Evolutionary conservation across 1,140 invertebrate genomes (phyloP).

Genomic region (Atta texana): DNA sequence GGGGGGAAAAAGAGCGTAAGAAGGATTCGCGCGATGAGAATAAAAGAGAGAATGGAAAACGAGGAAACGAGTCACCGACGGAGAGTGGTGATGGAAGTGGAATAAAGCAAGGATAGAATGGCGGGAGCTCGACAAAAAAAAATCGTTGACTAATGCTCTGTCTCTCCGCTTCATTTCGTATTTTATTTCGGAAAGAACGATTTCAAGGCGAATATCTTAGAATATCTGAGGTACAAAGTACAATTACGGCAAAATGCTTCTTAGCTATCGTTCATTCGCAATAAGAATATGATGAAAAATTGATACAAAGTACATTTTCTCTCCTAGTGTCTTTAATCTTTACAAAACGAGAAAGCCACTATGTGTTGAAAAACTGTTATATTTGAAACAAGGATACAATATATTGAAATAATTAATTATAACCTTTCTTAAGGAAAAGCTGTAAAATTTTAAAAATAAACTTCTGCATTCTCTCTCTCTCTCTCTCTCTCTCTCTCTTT

Average conservation of each 20-base stretch:
- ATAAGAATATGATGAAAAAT: not conserved
- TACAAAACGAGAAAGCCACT: too few relatives aligned
- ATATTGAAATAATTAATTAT: too few relatives aligned
- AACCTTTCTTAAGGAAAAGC: too few relatives aligned
- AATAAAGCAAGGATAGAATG: conserved; percentile 46
- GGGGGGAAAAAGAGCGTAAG: conserved; percentile 15
- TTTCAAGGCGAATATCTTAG: conserved; percentile 13
- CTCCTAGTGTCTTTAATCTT: not conserved
- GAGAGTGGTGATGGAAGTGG: not conserved
- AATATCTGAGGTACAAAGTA: conserved; percentile 10
- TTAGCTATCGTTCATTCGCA: not conserved
- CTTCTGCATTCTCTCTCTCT: too few relatives aligned
- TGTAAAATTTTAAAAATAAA: too few relatives aligned
- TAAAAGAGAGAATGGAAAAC: conserved; percentile 20
- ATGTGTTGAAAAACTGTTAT: too few relatives aligned
- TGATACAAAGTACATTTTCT: not conserved
- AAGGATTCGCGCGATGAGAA: conserved; percentile 24
- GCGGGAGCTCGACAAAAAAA: conserved; percentile 15
- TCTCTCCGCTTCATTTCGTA: not conserved
- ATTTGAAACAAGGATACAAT: too few relatives aligned
- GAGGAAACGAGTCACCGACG: not conserved
- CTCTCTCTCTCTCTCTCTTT: too few relatives aligned
- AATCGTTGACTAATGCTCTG: conserved; percentile 30
- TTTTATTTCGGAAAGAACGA: conserved; percentile 39
- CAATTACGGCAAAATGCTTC: conserved; percentile 10